A percentile compares a stretch with the other conserved stretches of the same genome.
Conservation (phyloP, 2,888 invertebrate genomes). For the Ecdyonurus torrentis region DNA sequence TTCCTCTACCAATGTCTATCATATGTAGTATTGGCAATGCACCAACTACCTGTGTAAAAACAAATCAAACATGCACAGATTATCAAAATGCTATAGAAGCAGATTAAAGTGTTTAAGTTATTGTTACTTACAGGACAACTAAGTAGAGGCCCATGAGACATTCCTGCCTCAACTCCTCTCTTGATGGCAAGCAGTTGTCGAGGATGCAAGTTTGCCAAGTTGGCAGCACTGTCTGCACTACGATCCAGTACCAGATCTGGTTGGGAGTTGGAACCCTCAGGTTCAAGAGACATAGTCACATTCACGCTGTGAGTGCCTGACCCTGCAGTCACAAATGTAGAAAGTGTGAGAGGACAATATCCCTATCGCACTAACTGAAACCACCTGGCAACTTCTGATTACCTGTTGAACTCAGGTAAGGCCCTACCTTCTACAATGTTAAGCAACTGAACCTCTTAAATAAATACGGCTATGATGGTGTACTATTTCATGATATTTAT, state of each 20-base stretch:
- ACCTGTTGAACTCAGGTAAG: no score
- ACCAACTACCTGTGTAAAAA: constrained; percentile 40
- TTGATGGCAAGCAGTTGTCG: constrained; percentile 50
- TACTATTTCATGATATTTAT: no score
- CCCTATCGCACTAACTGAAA: no score
- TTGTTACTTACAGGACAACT: constrained; percentile 49
- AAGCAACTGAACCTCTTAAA: no score
- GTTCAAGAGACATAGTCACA: constrained; percentile 42
- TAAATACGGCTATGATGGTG: no score
- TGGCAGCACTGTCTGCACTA: constrained; percentile 46
- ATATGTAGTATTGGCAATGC: constrained; percentile 59
- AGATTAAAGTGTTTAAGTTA: no score
- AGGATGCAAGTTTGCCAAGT: constrained; percentile 45
- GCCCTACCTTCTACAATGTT: no score
- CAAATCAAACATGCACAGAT: no score
- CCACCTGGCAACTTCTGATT: no score
- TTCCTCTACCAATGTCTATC: constrained; percentile 53
- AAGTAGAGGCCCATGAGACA: constrained; percentile 68
- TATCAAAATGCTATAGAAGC: no score
- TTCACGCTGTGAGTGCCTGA: constrained; percentile 27
- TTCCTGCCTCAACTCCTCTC: constrained; percentile 49
- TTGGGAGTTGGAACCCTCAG: constrained; percentile 15
- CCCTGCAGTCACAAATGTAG: constrained; percentile 10
- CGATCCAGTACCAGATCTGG: constrained; percentile 39
- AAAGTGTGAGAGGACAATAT: no score